Base-by-base conservation (phyloP, 2,113 vertebrate species). In the Notarius quadriscutis region DNA sequence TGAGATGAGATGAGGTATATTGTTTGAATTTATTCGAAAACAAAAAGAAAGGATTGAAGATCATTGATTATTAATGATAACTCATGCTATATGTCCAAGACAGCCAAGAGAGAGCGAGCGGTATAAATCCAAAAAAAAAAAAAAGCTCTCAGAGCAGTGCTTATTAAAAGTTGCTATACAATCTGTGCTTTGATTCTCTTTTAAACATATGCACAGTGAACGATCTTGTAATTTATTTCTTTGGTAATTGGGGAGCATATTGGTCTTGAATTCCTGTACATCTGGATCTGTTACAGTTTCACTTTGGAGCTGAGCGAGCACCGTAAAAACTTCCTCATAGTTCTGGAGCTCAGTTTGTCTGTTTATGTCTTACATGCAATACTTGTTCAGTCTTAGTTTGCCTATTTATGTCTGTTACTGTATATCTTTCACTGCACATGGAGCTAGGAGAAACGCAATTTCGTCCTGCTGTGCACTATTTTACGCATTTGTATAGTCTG, bases 141-240 rank as follows among this genome's bases (percentile, higher is more conserved):
- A 30, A 83, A 86, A 86, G 34, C 53, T 83, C 20, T 84, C 55
- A 72, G 72, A 86, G 69, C 87, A 78, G 77, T 87, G 86, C 75
- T 85, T 79, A 65, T 87, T 84, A 89, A 82, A 71, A 80, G 74
- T 82, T 87, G 63, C 48, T 87, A 87, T 67, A 67, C 84, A 87
- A 85, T 89, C 86, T 60, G 77, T 17, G 85, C 86, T 88, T 84
- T 88, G 71, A 81, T 87, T 75, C 81, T 69, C 75, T 80, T 78
- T 83, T 71, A 63, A 77, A 83, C 81, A 81, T 75, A 81, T 87
- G 69, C 62, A 57, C 34, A 71, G n/a, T 14, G 50, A 71, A 84
- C 27, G 57, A 74, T 57, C 25, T 58, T 74, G n/a, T 60, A 25
- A 72, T 79, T 85, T 78, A 27, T 65, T 67, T 74, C 83, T 50